Conservation (phyloP, 2,888 invertebrate species). For the Drosophila niveifrons region DNA sequence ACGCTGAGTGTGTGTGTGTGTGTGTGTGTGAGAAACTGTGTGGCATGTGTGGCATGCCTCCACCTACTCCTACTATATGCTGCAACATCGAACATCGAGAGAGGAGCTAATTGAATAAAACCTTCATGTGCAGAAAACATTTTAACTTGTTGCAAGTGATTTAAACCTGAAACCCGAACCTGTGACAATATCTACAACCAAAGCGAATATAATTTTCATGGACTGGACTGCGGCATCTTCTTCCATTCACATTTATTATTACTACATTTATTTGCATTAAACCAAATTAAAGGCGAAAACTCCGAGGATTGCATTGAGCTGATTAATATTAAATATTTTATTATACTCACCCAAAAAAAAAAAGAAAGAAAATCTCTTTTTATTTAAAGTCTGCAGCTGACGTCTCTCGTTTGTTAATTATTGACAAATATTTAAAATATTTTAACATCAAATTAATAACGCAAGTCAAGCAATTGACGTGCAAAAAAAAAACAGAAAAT, state of each 20-base stretch:
- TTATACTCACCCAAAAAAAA: not conserved
- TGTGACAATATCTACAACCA: not conserved
- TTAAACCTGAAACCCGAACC: conserved; percentile 33
- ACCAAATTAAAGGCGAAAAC: not conserved
- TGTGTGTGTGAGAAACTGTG: conserved; percentile 13
- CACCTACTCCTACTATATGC: too few relatives aligned
- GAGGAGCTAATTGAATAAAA: conserved; percentile 50
- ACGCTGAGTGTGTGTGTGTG: conserved; percentile 1
- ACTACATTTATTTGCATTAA: not conserved
- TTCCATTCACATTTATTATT: not conserved
- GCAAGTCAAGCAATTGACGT: conserved; percentile 3
- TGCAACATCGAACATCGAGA: not conserved
- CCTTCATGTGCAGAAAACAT: conserved; percentile 31
- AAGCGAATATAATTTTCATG: not conserved
- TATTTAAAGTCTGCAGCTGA: not conserved
- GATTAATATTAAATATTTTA: not conserved
- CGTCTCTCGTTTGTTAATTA: conserved; percentile 32
- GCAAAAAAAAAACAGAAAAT: not conserved
- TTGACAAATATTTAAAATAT: conserved; percentile 64
- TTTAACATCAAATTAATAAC: conserved; percentile 62
- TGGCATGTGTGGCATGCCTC: conserved; percentile 4
- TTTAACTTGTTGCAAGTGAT: conserved; percentile 59
- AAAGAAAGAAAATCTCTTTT: too few relatives aligned
- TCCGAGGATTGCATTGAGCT: not conserved
- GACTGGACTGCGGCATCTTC: not conserved